Conservation (phyloP, 2,797 vertebrate species). For the Phoxinus dragarum region DNA sequence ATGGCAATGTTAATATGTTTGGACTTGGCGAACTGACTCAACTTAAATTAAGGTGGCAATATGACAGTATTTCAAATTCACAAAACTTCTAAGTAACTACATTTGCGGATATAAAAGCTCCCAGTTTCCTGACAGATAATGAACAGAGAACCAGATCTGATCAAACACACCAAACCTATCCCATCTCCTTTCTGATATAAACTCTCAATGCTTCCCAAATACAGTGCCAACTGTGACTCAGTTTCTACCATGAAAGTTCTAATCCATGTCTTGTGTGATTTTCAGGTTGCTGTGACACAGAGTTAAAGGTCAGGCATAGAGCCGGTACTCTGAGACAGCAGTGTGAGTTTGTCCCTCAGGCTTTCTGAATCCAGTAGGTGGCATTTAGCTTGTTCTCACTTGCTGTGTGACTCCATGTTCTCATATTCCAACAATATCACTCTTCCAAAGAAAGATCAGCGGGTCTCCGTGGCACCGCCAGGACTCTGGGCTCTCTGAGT, state of each 20-base stretch:
- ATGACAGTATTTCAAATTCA: background rate
- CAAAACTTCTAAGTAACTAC: background rate
- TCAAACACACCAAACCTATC: background rate
- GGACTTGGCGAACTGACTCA: background rate
- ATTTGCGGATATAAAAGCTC: background rate
- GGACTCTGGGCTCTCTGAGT: slow-evolving; percentile 34
- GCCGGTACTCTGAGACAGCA: slow-evolving; percentile 32
- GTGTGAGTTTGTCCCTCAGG: slow-evolving; percentile 33
- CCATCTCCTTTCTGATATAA: background rate
- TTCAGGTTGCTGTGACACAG: slow-evolving; percentile 37
- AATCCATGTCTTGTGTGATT: slow-evolving; percentile 23
- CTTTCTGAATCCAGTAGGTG: slow-evolving; percentile 41
- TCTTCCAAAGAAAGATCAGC: slow-evolving; percentile 45
- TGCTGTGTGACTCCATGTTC: slow-evolving; percentile 37
- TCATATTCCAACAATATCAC: slow-evolving; percentile 43
- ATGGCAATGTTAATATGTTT: background rate
- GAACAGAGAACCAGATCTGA: background rate
- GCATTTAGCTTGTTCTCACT: slow-evolving; percentile 45
- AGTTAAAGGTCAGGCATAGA: slow-evolving; percentile 40
- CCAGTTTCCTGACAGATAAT: background rate
- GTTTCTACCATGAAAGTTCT: background rate
- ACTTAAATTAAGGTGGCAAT: background rate
- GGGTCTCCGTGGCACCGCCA: slow-evolving; percentile 35
- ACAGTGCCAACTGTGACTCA: background rate
- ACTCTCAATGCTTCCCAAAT: background rate